Percentiles rank a stretch among this genome's conserved stretches.
Evolutionary conservation across 2,888 invertebrate species (phyloP).

Genomic region (Eucera pruinosa): DNA sequence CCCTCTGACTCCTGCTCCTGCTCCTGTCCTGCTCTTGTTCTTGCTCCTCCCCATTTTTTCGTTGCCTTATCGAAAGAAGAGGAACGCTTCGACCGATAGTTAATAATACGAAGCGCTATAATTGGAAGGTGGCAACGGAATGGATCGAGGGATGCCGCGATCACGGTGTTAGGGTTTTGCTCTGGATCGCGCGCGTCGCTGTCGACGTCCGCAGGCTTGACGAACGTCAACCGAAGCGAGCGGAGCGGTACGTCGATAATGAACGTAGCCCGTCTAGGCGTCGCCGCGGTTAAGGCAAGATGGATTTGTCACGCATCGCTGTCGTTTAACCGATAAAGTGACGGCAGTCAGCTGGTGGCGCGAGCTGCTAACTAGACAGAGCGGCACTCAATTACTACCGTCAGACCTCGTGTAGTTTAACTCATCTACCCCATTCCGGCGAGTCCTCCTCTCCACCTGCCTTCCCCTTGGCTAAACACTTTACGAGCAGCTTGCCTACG

Average conservation of each 20-base stretch:
- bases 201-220: conserved; percentile 18
- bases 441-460: conserved; percentile 73
- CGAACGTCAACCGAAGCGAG: conserved; percentile 32
- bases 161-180: no score
- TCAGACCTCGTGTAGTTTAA: conserved; percentile 83
- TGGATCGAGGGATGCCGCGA: no score
- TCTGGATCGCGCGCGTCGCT: conserved; percentile 23
- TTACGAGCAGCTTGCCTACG: conserved; percentile 84
- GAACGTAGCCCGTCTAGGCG: conserved; percentile 60
- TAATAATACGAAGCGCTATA: no score
- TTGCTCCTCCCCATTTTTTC: no score
- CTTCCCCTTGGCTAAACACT: conserved; percentile 84
- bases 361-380: conserved; percentile 83
- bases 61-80: no score
- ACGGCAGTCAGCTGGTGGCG: conserved; percentile 77
- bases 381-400: conserved; percentile 84
- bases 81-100: no score
- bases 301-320: conserved; percentile 83
- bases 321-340: conserved; percentile 83
- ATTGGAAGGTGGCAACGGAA: no score
- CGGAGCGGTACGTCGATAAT: conserved; percentile 69
- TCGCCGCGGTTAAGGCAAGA: conserved; percentile 77
- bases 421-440: conserved; percentile 75
- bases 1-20: no score
- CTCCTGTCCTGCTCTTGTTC: no score